Conservation (phyloP, 1,140 invertebrate genomes). For the Zaprionus ghesquierei region DNA sequence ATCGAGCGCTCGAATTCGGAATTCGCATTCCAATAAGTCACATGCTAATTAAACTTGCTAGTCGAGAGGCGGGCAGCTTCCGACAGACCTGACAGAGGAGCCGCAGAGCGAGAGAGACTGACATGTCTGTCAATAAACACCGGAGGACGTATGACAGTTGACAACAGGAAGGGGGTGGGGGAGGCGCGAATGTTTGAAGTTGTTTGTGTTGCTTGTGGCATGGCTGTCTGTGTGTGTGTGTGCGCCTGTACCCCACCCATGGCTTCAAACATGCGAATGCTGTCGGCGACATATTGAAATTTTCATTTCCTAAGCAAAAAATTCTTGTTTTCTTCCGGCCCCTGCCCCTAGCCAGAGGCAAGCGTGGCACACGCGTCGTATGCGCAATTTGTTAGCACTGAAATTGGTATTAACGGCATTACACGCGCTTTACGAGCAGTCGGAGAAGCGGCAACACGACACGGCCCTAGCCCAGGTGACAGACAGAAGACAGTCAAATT, state of each 20-base stretch:
- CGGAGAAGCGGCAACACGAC: conserved; percentile 23
- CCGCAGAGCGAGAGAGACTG: background rate
- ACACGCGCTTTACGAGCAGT: conserved; percentile 71
- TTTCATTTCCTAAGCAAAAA: conserved; percentile 68
- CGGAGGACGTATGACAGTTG: conserved; percentile 48
- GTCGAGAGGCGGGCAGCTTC: background rate
- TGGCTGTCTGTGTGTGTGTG: background rate
- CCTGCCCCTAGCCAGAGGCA: background rate
- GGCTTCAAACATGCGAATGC: conserved; percentile 44
- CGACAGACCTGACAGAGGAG: background rate
- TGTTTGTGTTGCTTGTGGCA: conserved; percentile 10
- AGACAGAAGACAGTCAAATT: conserved; percentile 48
- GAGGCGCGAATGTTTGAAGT: conserved; percentile 8
- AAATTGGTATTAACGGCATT: conserved; percentile 78
- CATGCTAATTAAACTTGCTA: conserved; percentile 47
- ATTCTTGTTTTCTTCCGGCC: conserved; percentile 2
- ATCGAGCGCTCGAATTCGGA: background rate
- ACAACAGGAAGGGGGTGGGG: background rate
- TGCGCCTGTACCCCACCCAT: too few species aligned
- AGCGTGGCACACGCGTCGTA: conserved; percentile 58
- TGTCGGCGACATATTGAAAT: conserved; percentile 73
- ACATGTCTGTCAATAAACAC: conserved; percentile 56
- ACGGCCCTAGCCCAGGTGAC: conserved; percentile 38
- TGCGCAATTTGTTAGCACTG: conserved; percentile 77
- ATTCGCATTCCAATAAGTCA: conserved; percentile 26